phyloP scores from a whole-genome alignment of 2,797 vertebrate genomes.

The Eurystomus glaucurus region DNA sequence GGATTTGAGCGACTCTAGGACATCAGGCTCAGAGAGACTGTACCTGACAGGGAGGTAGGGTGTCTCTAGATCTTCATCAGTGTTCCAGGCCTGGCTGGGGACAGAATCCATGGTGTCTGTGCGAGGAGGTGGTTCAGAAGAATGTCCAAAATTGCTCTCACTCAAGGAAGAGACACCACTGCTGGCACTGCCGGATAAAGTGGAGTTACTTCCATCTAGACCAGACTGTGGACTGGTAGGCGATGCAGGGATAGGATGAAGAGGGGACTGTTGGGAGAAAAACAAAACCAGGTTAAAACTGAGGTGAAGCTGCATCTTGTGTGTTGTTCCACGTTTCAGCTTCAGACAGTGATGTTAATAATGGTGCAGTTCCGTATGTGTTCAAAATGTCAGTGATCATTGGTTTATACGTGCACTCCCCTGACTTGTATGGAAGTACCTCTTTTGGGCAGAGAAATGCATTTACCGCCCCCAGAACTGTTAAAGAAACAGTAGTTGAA shows the following conservation, averaged over 20 bases:
- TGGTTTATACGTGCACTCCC: not conserved
- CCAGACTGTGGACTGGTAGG: slow-evolving; percentile 99
- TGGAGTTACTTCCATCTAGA: slow-evolving; percentile 97
- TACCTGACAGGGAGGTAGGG: slow-evolving; percentile 97
- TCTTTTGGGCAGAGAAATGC: not conserved
- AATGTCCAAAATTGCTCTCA: slow-evolving; percentile 97
- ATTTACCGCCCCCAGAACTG: not conserved
- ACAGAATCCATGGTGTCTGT: slow-evolving; percentile 93
- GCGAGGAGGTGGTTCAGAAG: slow-evolving; percentile 88
- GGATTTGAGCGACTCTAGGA: slow-evolving; percentile 90
- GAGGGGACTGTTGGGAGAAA: slow-evolving; percentile 90
- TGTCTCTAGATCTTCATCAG: slow-evolving; percentile 92
- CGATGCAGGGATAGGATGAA: slow-evolving; percentile 97
- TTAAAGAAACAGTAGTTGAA: not conserved
- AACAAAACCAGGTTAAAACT: slow-evolving; percentile 59
- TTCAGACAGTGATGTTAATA: not conserved
- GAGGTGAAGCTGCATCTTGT: not conserved
- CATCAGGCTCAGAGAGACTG: slow-evolving; percentile 94
- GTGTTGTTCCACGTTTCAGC: not conserved
- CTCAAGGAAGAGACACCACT: slow-evolving; percentile 97
- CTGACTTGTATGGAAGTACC: not conserved
- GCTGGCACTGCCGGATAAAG: slow-evolving; percentile 98
- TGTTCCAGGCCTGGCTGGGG: slow-evolving; percentile 96
- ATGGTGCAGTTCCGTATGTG: not conserved
- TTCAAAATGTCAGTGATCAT: not conserved